Evolutionary conservation across 1,140 invertebrate species (phyloP).

Genomic region (Zaprionus ghesquierei): DNA sequence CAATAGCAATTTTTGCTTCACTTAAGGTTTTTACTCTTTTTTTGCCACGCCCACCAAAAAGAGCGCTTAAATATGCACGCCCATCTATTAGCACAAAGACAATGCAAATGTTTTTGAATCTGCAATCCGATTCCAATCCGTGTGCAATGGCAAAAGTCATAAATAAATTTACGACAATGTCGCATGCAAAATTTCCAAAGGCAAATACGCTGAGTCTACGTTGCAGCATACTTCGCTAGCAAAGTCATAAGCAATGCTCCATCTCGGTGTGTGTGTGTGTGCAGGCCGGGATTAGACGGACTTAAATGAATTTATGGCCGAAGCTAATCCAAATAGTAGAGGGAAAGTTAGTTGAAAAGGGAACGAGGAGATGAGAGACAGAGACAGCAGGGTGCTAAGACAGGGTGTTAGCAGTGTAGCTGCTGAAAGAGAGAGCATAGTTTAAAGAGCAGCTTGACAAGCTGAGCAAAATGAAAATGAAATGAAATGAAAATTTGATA

Average conservation of each 20-base stretch:
- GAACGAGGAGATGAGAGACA: neutral
- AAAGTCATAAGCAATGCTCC: slow-evolving; percentile 19
- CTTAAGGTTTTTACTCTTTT: neutral
- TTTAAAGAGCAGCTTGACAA: neutral
- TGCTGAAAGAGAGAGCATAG: neutral
- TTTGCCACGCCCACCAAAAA: neutral
- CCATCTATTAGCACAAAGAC: slow-evolving; percentile 30
- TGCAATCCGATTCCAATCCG: slow-evolving; percentile 1
- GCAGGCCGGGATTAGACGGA: slow-evolving; percentile 50
- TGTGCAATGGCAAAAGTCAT: slow-evolving; percentile 48
- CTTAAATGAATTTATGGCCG: slow-evolving; percentile 70
- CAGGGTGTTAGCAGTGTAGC: slow-evolving; percentile 12
- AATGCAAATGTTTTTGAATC: slow-evolving; percentile 46
- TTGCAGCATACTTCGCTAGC: neutral
- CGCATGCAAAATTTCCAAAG: slow-evolving; percentile 56
- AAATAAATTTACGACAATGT: slow-evolving; percentile 73
- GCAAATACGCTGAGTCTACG: slow-evolving; percentile 18
- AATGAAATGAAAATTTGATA: neutral
- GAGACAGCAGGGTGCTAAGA: neutral
- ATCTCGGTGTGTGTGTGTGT: slow-evolving; percentile 38
- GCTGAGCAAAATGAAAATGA: neutral
- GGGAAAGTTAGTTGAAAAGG: slow-evolving; percentile 1
- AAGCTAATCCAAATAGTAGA: slow-evolving; percentile 55
- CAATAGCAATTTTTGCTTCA: neutral
- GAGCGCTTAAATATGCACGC: slow-evolving; percentile 18